Evolutionary conservation across 2,888 invertebrate genomes (phyloP), one percentile per base, ranked within the genome.

Genomic region (Callinectes sapidus): DNA sequence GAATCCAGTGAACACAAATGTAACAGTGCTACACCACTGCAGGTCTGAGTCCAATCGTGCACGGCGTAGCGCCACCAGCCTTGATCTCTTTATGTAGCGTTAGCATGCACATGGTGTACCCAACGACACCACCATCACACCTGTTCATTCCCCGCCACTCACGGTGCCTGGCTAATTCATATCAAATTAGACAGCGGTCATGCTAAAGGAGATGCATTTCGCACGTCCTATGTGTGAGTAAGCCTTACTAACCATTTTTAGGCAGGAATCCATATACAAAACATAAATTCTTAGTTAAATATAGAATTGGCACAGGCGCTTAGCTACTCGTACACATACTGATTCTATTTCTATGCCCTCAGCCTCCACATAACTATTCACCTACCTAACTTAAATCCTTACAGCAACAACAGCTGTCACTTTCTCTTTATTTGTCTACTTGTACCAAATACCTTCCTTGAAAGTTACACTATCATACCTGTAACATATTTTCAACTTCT

Each of bases 291-390:
- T 35, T 35, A 32, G 81, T 35, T 81, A 81, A 16, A 35, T 81
- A 81, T 81, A 81, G 35, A 81, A 81, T 81, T 81, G 81, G 81
- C 81, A 81, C 71, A 77, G 32, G 35, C 35, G 35, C 81, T 35
- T n/a, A 71, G 35, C 28, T 28, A 81, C 81, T 35, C 16, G 81
- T 81, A 81, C 81, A 32, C 35, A 81, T 35, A 35, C 35, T 35
- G 35, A 32, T 32, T 81, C 81, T 81, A 35, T 81, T 81, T 81
- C 32, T 32, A 71, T 71, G 71, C n/a, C 28, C 8, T 71, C 28
- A 71, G 71, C 71, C 71, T 71, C 71, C 71, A 10, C 71, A 28
- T 10, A n/a, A 28, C n/a, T 71, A 71, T 71, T 71, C 28, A 71
- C 28, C 71, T 71, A 8, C 71, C 28, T 71, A 71, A 13, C 28